A percentile compares a stretch with the other conserved stretches of the same genome.
Evolutionary conservation across 2,888 invertebrate species (phyloP).

Genomic region (Pseudoips prasinana): DNA sequence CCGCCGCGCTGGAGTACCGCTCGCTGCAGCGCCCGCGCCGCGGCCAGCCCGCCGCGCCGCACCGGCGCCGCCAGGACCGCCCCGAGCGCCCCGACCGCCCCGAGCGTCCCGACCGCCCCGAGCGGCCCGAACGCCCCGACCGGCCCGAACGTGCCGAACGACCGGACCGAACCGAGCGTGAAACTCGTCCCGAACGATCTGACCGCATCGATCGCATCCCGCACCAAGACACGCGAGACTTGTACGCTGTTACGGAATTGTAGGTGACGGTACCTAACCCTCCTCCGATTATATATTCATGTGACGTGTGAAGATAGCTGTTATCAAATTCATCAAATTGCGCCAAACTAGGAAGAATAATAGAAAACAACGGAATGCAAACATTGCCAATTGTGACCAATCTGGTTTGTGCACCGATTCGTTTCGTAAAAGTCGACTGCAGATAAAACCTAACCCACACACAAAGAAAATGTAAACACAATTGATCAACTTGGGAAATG

Average conservation of each 20-base stretch:
- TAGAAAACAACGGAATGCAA: no score
- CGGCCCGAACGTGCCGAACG: constrained; percentile 35
- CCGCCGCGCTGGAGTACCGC: constrained; percentile 81
- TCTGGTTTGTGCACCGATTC: no score
- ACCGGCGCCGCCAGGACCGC: constrained; percentile 84
- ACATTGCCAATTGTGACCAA: no score
- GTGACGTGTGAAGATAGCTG: constrained; percentile 11
- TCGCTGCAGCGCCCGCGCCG: constrained; percentile 80
- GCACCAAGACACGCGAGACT: constrained; percentile 70
- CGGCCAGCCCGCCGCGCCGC: constrained; percentile 44
- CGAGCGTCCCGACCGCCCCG: constrained; percentile 17
- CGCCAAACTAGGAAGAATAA: no score
- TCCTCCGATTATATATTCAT: constrained; percentile 4
- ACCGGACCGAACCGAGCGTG: constrained; percentile 51
- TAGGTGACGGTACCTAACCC: constrained; percentile 18
- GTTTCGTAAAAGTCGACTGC: no score
- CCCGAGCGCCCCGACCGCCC: constrained; percentile 82
- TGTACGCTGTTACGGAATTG: constrained; percentile 86
- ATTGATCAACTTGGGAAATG: no score
- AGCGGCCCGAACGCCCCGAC: constrained; percentile 19
- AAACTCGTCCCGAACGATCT: constrained; percentile 85
- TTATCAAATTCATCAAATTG: constrained; percentile 11
- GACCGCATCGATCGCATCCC: constrained; percentile 62
- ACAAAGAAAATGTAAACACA: no score
- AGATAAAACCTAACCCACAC: no score